Evolutionary conservation across 2,888 invertebrate species (phyloP).

Genomic region (Lordiphosa andalusiaca): DNA sequence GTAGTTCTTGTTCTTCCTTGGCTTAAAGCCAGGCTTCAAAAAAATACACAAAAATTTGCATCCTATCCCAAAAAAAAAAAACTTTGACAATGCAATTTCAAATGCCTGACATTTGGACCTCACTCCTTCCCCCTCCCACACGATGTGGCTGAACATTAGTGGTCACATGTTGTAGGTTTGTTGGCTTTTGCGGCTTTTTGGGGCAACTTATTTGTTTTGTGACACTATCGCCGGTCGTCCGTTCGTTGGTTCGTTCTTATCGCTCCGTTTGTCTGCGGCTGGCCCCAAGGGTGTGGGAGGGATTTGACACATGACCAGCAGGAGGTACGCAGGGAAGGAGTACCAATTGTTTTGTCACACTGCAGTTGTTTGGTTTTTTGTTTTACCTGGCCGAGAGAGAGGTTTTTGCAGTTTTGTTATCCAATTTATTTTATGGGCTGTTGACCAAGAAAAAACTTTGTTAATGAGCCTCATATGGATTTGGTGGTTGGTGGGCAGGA

Average conservation of each 20-base stretch:
- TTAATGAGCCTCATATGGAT: conserved; percentile 57
- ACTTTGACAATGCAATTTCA: conserved; percentile 50
- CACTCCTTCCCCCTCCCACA: conserved; percentile 4
- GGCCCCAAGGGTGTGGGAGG: conserved; percentile 5
- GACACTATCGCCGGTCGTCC: conserved; percentile 54
- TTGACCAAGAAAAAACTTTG: conserved; percentile 47
- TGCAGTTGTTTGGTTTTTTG: conserved; percentile 54
- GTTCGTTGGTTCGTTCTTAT: conserved; percentile 43
- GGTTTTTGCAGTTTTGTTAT: conserved; percentile 17
- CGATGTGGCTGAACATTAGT: conserved; percentile 67
- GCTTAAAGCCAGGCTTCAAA: conserved; percentile 3
- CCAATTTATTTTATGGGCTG: conserved; percentile 64
- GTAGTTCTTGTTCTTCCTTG: not conserved
- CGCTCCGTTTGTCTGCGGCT: conserved; percentile 25
- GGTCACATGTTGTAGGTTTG: conserved; percentile 51
- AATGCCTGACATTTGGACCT: conserved; percentile 29
- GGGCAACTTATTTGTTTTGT: conserved; percentile 70
- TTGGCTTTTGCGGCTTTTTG: conserved; percentile 64
- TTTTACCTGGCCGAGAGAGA: conserved; percentile 9
- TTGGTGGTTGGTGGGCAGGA: conserved; percentile 28
- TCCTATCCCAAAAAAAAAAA: conserved; percentile 11
- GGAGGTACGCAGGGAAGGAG: conserved; percentile 24
- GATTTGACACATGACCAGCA: conserved; percentile 50
- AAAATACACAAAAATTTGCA: conserved; percentile 16
- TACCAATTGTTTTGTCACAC: conserved; percentile 61